A percentile compares a stretch with the other conserved stretches of the same genome.
These are phyloP conservation scores for Scaptomyza tumidula DNA, from an alignment of 2,888 invertebrate genomes.

Conservation along the genomic window DNA sequence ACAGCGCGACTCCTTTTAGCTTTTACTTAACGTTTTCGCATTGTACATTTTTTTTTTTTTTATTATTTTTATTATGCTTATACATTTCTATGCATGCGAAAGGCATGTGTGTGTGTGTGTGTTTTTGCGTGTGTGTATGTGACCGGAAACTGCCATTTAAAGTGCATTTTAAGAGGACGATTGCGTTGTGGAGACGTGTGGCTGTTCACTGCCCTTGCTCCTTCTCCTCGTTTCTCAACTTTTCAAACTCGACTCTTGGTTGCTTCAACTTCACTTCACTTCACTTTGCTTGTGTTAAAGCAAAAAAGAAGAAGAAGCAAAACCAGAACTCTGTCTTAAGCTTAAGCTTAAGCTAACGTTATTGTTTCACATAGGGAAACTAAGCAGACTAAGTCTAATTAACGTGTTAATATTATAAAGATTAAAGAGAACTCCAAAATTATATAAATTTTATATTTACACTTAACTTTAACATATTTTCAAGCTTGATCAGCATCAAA, in stretches of 20 bases:
- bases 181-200: constrained; percentile 53
- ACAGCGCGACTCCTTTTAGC: constrained; percentile 70
- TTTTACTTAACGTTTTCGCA: constrained; percentile 43
- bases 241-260: constrained; percentile 34
- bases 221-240: neutral
- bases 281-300: constrained; percentile 66
- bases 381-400: too few species aligned
- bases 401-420: too few species aligned
- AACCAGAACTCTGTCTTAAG: constrained; percentile 45
- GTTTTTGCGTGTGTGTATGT: constrained; percentile 40
- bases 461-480: too few species aligned
- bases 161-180: constrained; percentile 80
- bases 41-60: constrained; percentile 45
- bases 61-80: constrained; percentile 50
- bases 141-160: constrained; percentile 84
- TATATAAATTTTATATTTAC: too few species aligned
- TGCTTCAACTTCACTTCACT: constrained; percentile 42
- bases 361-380: constrained; percentile 3
- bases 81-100: constrained; percentile 54
- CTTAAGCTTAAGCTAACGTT: constrained; percentile 3
- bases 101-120: constrained; percentile 10
- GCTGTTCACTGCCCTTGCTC: neutral
- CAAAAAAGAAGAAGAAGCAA: constrained; percentile 46
- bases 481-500: too few species aligned
- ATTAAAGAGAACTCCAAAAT: too few species aligned